Conservation (phyloP, 2,797 vertebrate species). For the Hyperoplus immaculatus region DNA sequence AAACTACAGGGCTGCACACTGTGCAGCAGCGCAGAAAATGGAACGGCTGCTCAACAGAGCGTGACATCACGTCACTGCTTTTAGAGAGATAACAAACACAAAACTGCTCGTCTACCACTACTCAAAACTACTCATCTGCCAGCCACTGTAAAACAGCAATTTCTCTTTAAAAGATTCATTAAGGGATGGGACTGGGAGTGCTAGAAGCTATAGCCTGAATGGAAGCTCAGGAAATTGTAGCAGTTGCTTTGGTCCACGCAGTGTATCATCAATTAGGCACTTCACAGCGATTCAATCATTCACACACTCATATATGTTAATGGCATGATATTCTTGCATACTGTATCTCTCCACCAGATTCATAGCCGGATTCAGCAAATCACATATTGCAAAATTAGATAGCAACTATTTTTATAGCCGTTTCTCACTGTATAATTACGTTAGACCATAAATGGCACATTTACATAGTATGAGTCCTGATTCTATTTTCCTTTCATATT, state of each 20-base stretch:
- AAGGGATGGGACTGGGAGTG: conserved; percentile 27
- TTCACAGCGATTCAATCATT: neutral
- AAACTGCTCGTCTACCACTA: conserved; percentile 46
- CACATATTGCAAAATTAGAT: neutral
- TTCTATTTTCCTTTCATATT: neutral
- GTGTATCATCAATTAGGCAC: neutral
- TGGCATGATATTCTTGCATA: conserved; percentile 8
- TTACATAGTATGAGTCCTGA: neutral
- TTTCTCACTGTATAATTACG: conserved; percentile 2
- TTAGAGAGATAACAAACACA: conserved; percentile 62
- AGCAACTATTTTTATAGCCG: conserved; percentile 1
- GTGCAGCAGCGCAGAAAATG: conserved; percentile 71
- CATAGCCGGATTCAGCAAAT: neutral
- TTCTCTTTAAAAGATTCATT: conserved; percentile 36
- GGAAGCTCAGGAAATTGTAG: conserved; percentile 4
- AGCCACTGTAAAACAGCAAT: conserved; percentile 18
- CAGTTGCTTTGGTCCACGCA: neutral
- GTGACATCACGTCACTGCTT: conserved; percentile 61
- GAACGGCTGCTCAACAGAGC: conserved; percentile 65
- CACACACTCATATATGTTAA: neutral
- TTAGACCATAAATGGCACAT: conserved; percentile 1
- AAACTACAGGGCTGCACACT: conserved; percentile 48
- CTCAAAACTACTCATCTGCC: conserved; percentile 44
- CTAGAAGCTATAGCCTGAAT: conserved; percentile 1
- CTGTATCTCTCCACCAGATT: neutral